These are phyloP conservation scores for Sparidentex hasta DNA, from an alignment of 2,797 vertebrate genomes.

Conservation along the genomic window DNA sequence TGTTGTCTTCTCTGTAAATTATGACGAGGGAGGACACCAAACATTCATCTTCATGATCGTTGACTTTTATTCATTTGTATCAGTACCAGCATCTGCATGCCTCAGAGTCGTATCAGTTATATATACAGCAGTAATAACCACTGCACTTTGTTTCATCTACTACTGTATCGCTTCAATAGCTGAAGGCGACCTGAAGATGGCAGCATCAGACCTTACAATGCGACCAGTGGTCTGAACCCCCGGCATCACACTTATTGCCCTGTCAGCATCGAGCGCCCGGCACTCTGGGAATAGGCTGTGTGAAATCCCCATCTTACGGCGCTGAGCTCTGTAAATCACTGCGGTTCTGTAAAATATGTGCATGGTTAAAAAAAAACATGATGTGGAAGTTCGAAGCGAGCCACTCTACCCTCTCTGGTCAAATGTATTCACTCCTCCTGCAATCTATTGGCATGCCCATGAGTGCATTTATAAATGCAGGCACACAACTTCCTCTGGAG, in stretches of 20 bases:
- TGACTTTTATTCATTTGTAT: conserved; percentile 30
- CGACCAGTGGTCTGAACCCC: conserved; percentile 12
- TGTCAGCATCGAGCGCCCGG: conserved; percentile 34
- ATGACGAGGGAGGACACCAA: neutral
- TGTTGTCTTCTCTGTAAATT: conserved; percentile 4
- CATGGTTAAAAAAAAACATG: conserved; percentile 19
- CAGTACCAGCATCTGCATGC: conserved; percentile 8
- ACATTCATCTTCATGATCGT: conserved; percentile 18
- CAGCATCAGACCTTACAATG: conserved; percentile 79
- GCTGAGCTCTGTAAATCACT: conserved; percentile 52
- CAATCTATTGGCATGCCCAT: conserved; percentile 46
- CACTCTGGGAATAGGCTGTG: conserved; percentile 38
- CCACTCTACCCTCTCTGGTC: conserved; percentile 6
- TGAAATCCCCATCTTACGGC: conserved; percentile 57
- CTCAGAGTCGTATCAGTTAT: conserved; percentile 31
- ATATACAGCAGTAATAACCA: conserved; percentile 4
- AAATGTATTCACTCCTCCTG: conserved; percentile 17
- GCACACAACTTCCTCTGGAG: conserved; percentile 69
- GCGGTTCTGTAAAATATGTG: conserved; percentile 48
- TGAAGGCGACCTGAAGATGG: conserved; percentile 80
- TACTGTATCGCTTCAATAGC: conserved; percentile 12
- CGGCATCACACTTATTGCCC: conserved; percentile 16
- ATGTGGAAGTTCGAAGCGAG: conserved; percentile 25
- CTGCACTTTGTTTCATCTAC: conserved; percentile 1
- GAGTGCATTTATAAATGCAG: conserved; percentile 66